phyloP scores from a whole-genome alignment of 2,888 invertebrate genomes.

The Tinea pellionella region DNA sequence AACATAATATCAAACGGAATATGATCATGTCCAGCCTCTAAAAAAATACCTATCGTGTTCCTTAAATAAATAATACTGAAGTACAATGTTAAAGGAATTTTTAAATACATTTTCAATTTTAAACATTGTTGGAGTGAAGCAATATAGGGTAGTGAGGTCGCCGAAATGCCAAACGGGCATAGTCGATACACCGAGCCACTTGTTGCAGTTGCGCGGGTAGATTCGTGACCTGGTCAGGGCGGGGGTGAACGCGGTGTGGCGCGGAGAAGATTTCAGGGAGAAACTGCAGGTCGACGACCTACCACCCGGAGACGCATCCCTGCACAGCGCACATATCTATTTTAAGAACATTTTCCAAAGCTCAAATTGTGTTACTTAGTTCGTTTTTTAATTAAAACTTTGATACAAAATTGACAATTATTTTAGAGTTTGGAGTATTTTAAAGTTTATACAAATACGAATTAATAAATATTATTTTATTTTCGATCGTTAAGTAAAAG shows the following conservation, averaged over 20 bases:
- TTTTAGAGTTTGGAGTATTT: no score
- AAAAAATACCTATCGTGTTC: no score
- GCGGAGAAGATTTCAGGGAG: slow-evolving; percentile 21
- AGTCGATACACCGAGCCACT: slow-evolving; percentile 53
- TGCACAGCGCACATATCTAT: slow-evolving; percentile 24
- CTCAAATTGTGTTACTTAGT: neutral
- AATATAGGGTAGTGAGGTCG: slow-evolving; percentile 16
- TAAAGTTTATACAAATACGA: no score
- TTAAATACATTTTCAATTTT: neutral
- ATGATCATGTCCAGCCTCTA: no score
- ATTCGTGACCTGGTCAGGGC: slow-evolving; percentile 48
- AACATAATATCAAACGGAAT: no score
- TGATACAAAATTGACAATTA: no score
- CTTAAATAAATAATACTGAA: no score
- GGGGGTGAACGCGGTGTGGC: slow-evolving; percentile 26
- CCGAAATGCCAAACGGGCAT: slow-evolving; percentile 61
- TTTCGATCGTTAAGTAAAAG: no score
- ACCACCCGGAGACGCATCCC: slow-evolving; percentile 41
- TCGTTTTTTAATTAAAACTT: no score
- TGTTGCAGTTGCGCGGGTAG: slow-evolving; percentile 38
- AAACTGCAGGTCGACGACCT: slow-evolving; percentile 44
- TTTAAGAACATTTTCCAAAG: neutral
- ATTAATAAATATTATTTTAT: no score
- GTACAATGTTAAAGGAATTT: neutral
- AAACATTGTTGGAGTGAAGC: neutral